Conservation (phyloP, 2,797 vertebrate genomes). For the Ambastaia sidthimunki region DNA sequence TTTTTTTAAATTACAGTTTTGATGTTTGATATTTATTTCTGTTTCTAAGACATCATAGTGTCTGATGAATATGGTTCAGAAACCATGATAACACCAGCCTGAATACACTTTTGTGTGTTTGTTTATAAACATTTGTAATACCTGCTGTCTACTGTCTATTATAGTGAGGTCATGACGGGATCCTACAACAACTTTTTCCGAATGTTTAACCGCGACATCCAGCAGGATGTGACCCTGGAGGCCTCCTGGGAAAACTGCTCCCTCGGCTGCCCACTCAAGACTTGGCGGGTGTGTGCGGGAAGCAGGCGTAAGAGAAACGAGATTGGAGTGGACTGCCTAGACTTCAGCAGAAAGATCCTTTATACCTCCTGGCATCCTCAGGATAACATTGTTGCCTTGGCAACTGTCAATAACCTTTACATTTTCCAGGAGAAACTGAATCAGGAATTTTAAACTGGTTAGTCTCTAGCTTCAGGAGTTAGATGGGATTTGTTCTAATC, state of each 20-base stretch:
- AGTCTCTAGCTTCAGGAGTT: constrained; percentile 52
- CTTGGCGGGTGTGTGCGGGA: constrained; percentile 93
- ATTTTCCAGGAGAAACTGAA: constrained; percentile 98
- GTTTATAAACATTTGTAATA: too few relatives aligned
- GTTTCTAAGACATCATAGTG: too few relatives aligned
- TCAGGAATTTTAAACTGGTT: constrained; percentile 80
- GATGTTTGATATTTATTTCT: too few relatives aligned
- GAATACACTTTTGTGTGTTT: too few relatives aligned
- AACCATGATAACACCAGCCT: too few relatives aligned
- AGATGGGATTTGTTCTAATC: constrained; percentile 55
- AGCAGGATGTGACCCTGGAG: constrained; percentile 90
- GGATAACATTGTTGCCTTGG: constrained; percentile 97
- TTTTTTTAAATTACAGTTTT: too few relatives aligned
- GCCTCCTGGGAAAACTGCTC: constrained; percentile 95
- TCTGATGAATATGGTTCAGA: too few relatives aligned
- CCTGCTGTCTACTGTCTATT: constrained; percentile 10
- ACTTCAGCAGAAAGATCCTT: constrained; percentile 99
- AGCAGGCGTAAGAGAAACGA: constrained; percentile 97
- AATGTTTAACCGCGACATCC: constrained; percentile 92
- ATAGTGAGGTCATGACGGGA: constrained; percentile 95
- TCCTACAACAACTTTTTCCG: constrained; percentile 99
- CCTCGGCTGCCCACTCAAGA: constrained; percentile 87
- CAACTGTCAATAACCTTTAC: constrained; percentile 99
- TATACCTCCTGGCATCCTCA: constrained; percentile 98
- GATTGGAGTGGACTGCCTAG: constrained; percentile 95